Percentiles rank a stretch among this genome's conserved stretches.
Evolutionary conservation across 2,888 invertebrate genomes (phyloP).

Genomic region (Agrochola macilenta): DNA sequence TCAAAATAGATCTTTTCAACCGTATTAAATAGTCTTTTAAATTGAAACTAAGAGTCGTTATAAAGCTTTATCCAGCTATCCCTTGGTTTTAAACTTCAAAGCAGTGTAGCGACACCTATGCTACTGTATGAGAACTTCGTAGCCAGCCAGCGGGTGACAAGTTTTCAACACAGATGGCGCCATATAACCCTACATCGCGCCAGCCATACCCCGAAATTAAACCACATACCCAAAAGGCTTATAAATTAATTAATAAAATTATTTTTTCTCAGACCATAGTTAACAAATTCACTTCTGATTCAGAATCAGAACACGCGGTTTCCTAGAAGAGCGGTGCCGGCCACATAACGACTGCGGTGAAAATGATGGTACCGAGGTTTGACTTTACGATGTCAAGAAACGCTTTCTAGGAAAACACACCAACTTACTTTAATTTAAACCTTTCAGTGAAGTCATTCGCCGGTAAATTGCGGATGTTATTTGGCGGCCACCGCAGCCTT

Average conservation of each 20-base stretch:
- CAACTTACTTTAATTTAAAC: not conserved
- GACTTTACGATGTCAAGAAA: not conserved
- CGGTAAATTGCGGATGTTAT: not conserved
- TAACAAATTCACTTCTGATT: not conserved
- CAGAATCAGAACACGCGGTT: not conserved
- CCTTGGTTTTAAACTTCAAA: not conserved
- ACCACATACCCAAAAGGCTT: not conserved
- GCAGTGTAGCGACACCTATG: constrained; percentile 20
- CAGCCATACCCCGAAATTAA: not conserved
- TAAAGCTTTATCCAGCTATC: not conserved
- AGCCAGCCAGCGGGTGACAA: too few relatives aligned
- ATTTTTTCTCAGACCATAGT: not conserved
- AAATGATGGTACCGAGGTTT: not conserved
- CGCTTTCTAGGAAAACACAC: not conserved
- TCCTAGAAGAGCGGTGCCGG: not conserved
- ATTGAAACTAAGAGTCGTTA: not conserved
- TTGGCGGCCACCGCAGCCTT: not conserved
- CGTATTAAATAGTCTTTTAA: not conserved
- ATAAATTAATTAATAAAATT: not conserved
- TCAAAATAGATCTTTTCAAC: not conserved
- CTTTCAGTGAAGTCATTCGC: too few relatives aligned
- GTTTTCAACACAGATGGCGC: constrained; percentile 21
- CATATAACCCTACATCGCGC: not conserved
- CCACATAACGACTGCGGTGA: not conserved
- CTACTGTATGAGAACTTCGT: not conserved